Evolutionary conservation across 1,140 invertebrate species (phyloP).

Genomic region (Neodiprion virginianus): DNA sequence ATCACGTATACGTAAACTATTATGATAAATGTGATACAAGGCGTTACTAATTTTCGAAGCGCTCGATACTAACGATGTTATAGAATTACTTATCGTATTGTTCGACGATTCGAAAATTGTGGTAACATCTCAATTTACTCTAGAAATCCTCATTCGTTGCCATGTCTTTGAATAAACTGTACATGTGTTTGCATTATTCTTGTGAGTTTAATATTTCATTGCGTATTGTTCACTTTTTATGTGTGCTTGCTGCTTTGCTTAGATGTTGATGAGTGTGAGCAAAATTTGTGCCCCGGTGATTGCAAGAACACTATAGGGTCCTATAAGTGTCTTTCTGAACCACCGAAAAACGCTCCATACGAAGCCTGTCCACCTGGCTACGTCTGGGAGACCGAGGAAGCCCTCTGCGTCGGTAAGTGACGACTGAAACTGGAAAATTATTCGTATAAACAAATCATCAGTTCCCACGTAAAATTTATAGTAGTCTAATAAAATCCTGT

Average conservation of each 20-base stretch:
- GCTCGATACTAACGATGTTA: too few species aligned
- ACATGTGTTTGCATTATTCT: background rate
- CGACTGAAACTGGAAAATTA: background rate
- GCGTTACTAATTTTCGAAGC: too few species aligned
- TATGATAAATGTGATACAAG: slow-evolving; percentile 12
- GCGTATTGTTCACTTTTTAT: background rate
- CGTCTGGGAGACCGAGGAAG: slow-evolving; percentile 58
- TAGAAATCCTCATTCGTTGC: background rate
- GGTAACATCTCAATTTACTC: too few species aligned
- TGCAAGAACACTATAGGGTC: slow-evolving; percentile 75
- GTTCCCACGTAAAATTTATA: slow-evolving; percentile 8
- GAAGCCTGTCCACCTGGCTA: slow-evolving; percentile 70
- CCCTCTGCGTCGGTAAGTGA: slow-evolving; percentile 60
- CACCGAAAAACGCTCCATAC: slow-evolving; percentile 56
- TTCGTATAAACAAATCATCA: slow-evolving; percentile 11
- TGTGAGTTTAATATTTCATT: slow-evolving; percentile 31
- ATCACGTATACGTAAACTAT: background rate
- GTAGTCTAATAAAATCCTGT: slow-evolving; percentile 29
- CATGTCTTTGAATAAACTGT: background rate
- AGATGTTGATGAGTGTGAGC: slow-evolving; percentile 75
- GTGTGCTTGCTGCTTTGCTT: slow-evolving; percentile 26
- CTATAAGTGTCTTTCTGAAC: slow-evolving; percentile 64
- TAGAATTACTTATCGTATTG: too few species aligned
- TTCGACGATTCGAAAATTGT: too few species aligned
- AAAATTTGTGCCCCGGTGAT: slow-evolving; percentile 55